Evolutionary conservation across 2,888 invertebrate species (phyloP), one percentile per base, ranked within the genome.

Genomic region (Ophioninae sp.): DNA sequence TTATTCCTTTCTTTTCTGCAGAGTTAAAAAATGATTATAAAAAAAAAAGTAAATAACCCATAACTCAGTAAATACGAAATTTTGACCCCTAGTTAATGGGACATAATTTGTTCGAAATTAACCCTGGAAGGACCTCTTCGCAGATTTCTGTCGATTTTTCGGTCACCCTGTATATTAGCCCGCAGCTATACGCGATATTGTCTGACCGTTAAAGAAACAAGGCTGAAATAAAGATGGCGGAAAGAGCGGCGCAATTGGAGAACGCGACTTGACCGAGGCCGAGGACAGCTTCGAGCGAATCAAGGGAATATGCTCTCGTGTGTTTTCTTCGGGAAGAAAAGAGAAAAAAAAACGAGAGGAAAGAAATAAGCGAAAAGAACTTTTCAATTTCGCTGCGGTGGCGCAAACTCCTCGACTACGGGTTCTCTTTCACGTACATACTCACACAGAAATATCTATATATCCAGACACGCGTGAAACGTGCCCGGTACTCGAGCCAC

Each of bases 361-460:
- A 41, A 41, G 10, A 41, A 84, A 74, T 72, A 58, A 78, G 65
- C 71, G 64, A 83, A 79, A 59, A 72, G 78, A 64, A 75, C 71
- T 84, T 84, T 84, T 84, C 84, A 84, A 84, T 84, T 81, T 84
- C 65, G 63, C 81, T 61, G 51, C 30, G 58, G 65, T 64, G n/a
- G 17, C 23, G 72, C 44, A 73, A 67, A n/a, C 44, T 37, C 41
- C 6, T 41, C 41, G 30, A 58, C n/a, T 13, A 51, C 44, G 58
- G 61, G 30, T 61, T 78, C 63, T 74, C 9, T 64, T 61, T 69
- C 67, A 17, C 61, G 63, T 10, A 5, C 41, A n/a, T n/a, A n/a
- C n/a, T n/a, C n/a, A n/a, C n/a, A n/a, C n/a, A n/a, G n/a, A n/a
- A n/a, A n/a, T n/a, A n/a, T n/a, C n/a, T n/a, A n/a, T n/a, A n/a